Base-by-base conservation (phyloP, 2,888 invertebrate genomes). In the Formica aserva region DNA sequence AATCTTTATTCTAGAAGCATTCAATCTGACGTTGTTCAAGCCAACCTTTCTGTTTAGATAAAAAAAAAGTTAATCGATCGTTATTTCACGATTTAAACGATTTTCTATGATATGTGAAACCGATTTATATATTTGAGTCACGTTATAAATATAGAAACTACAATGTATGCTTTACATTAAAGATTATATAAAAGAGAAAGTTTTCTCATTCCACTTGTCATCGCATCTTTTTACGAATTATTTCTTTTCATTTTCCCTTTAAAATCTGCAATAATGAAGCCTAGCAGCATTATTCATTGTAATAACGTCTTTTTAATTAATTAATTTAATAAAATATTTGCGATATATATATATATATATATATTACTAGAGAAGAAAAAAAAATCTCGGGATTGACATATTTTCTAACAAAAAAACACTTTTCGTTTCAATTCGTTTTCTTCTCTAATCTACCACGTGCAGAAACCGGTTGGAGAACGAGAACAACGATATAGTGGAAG, bases 141-240 rank as follows among this genome's bases (percentile, higher is more conserved):
- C n/a, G n/a, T n/a, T 52, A n/a, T 52, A 55, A 55, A 55, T 66
- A 35, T 29, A 57, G n/a, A 11, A 41, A 57, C 6, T 38, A 4
- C 18, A n/a, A 4, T 52, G 15, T 67, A 8, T 67, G 1, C 18
- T 67, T 41, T 0, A 32, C 3, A 45, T 75, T 41, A 22, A 3
- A 8, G 3, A 55, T 77, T 77, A 69, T n/a, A 15, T 77, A 69
- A 77, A 69, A 41, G 18, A n/a, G 55, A 69, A 77, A 77, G 22
- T 52, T 8, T 67, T 55, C 13, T 69, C 35, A 5, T 41, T 77
- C 1, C 11, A 29, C 3, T 69, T 35, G 48, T 65, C 18, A 75
- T 65, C 35, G 9, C 29, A 29, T n/a, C n/a, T 77, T n/a, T 15
- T 29, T 29, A n/a, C n/a, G 22, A 15, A 22, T 77, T 29, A 77